Conservation (phyloP, 2,888 invertebrate species). For the Leistus spinibarbis region DNA sequence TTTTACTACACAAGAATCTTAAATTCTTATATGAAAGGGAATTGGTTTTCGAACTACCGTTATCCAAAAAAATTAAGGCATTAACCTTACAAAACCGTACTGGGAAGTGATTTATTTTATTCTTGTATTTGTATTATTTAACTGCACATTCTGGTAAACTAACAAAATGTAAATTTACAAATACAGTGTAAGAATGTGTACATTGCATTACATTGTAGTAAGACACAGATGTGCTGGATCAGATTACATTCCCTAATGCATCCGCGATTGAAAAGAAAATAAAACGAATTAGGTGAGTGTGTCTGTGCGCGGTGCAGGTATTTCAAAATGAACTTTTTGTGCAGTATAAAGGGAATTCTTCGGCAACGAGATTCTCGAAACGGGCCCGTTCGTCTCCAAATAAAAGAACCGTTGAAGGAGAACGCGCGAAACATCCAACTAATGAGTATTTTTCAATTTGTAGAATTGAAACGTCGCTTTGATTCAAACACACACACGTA, state of each 20-base stretch:
- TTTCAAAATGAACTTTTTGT: slow-evolving; percentile 35
- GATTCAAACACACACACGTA: slow-evolving; percentile 52
- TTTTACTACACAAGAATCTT: neutral
- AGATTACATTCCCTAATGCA: neutral
- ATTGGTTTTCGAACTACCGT: too few relatives aligned
- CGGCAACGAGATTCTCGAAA: slow-evolving; percentile 19
- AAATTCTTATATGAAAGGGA: neutral
- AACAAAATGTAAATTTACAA: too few relatives aligned
- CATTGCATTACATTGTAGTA: too few relatives aligned
- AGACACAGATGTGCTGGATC: too few relatives aligned
- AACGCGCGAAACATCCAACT: slow-evolving; percentile 57
- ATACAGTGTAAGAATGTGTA: too few relatives aligned
- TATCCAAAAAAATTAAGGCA: too few relatives aligned
- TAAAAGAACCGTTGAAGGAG: slow-evolving; percentile 43
- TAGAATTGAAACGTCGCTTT: slow-evolving; percentile 56
- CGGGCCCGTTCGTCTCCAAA: slow-evolving; percentile 17
- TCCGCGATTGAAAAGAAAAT: neutral
- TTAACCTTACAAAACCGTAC: too few relatives aligned
- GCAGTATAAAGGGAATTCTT: slow-evolving; percentile 30
- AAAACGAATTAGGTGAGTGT: too few relatives aligned
- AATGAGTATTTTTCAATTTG: slow-evolving; percentile 61
- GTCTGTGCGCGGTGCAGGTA: slow-evolving; percentile 11
- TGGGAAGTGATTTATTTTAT: too few relatives aligned
- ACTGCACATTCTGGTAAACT: too few relatives aligned
- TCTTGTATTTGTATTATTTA: too few relatives aligned